Base-by-base conservation (phyloP, 1,140 invertebrate genomes). In the Drosophila asahinai region DNA sequence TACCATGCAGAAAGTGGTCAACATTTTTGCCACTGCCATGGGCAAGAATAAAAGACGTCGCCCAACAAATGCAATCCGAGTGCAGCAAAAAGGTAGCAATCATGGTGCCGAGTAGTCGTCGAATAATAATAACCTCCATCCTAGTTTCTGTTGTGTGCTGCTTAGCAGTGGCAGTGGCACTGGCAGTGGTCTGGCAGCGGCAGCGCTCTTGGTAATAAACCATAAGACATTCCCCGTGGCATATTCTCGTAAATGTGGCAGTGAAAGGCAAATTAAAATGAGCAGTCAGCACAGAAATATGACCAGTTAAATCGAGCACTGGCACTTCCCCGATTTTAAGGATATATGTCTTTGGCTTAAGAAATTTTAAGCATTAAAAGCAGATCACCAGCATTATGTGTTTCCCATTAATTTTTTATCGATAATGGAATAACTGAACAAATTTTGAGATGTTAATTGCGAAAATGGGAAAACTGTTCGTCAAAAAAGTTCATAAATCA, bases 1-100 rank as follows among this genome's bases (percentile, higher is more conserved):
- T 90, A 59, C 86, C 77, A 87, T 81, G 83, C 83, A 84, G 86
- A 90, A 89, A 89, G 86, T 89, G 84, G 84, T 89, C 84, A 89
- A 90, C 84, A 89, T 84, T 90, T 87, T 89, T 89, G 84, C 84
- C 86, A 90, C 68, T 81, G 86, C 84, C 70, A 78, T 83, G 84
- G 81, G 84, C 84, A 89, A 89, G 84, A 74, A 87, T 87, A 87
- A 87, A 89, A 86, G 83, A 82, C 65, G 79, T 57, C 49, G 62
- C 38, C 55, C 55, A 19, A 40, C 71, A 52, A 80, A 74, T 80
- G 64, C 70, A 57, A 80, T 51, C 51, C 76, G 51, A 81, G 40
- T 49, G 49, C 70, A 67, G 45, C 63, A 64, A 74, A 72, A 82
- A 87, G 83, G 83, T 86, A 86, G 83, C 70, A 81, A 86, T 86